These are phyloP conservation scores for Tamias sibiricus DNA, from an alignment of 2,113 vertebrate genomes.

Conservation along the genomic window DNA sequence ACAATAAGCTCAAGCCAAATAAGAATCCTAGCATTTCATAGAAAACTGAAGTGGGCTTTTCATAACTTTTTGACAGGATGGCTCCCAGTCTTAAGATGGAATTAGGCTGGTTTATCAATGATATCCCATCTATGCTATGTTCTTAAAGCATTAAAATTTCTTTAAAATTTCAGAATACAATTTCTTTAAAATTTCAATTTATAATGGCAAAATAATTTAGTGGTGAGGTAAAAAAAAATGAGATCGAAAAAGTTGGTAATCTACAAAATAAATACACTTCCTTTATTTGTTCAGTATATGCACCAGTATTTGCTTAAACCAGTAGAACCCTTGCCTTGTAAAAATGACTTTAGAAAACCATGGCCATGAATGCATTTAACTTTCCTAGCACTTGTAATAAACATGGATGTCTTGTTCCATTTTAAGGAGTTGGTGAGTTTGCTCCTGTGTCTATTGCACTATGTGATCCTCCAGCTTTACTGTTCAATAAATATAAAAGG, in stretches of 20 bases:
- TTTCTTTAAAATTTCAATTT: constrained; percentile 14
- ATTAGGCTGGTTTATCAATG: no score
- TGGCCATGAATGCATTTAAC: background rate
- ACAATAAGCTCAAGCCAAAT: no score
- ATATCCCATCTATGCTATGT: background rate
- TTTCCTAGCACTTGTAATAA: constrained; percentile 25
- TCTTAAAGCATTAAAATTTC: constrained; percentile 22
- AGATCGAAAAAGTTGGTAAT: background rate
- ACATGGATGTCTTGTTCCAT: background rate
- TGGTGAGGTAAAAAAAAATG: background rate
- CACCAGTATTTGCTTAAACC: constrained; percentile 2
- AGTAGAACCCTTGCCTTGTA: background rate
- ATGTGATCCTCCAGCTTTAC: background rate
- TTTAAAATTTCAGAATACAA: constrained; percentile 9
- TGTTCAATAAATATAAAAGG: background rate
- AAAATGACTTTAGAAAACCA: background rate
- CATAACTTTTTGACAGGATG: no score
- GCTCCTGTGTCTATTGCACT: background rate
- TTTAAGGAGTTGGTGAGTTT: background rate
- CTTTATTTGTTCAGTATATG: background rate
- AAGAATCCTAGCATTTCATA: no score
- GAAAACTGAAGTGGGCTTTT: no score
- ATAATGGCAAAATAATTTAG: constrained; percentile 6
- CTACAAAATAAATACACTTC: background rate
- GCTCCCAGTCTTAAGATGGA: no score